phyloP scores from a whole-genome alignment of 2,113 vertebrate genomes.

The Notothenia coriiceps region DNA sequence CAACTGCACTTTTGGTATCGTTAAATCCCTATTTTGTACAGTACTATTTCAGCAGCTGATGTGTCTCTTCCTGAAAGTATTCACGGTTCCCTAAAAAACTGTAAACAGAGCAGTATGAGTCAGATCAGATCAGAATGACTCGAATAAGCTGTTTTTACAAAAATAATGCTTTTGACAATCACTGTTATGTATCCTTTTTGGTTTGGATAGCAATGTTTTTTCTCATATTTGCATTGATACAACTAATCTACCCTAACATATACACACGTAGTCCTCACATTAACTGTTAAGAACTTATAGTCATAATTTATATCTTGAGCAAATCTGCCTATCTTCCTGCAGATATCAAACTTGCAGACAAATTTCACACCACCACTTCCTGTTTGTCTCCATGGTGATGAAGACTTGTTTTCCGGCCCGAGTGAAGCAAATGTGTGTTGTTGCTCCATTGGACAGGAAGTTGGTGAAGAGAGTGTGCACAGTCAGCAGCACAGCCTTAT shows the following conservation, averaged over 20 bases:
- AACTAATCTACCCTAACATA: not conserved
- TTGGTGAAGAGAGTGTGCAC: conserved; percentile 61
- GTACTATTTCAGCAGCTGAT: not conserved
- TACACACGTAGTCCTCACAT: not conserved
- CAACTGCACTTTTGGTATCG: too few species aligned
- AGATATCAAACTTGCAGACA: conserved; percentile 70
- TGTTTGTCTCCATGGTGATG: conserved; percentile 83
- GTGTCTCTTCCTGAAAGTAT: not conserved
- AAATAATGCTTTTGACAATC: not conserved
- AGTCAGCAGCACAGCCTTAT: conserved; percentile 72
- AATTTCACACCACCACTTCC: conserved; percentile 84
- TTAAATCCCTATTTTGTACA: not conserved
- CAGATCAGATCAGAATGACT: not conserved
- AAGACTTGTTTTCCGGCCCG: conserved; percentile 79
- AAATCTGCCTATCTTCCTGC: conserved; percentile 56
- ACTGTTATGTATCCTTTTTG: not conserved
- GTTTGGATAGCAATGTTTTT: not conserved
- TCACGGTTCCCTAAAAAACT: not conserved
- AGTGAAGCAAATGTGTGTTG: conserved; percentile 63
- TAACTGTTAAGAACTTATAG: not conserved
- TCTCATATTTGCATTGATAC: not conserved
- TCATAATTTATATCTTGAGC: not conserved
- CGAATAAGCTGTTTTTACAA: not conserved
- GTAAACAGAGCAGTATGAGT: not conserved
- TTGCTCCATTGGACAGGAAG: conserved; percentile 81